Conservation (phyloP, 2,113 vertebrate genomes). For the Tragelaphus buxtoni region DNA sequence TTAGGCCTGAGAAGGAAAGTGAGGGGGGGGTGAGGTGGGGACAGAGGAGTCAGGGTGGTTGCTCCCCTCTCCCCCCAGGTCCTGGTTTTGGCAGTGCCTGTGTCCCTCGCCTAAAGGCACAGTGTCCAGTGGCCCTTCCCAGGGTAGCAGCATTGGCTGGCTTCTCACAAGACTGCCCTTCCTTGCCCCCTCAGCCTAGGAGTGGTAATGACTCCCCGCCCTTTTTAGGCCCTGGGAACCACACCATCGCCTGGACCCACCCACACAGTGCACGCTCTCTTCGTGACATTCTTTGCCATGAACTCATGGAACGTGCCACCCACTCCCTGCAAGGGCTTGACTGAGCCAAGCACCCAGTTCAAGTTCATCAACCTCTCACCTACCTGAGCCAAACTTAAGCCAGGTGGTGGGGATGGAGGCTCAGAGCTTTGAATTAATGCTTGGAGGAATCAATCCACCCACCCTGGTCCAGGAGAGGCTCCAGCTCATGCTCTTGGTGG, state of each 20-base stretch:
- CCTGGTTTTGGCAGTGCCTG: not conserved
- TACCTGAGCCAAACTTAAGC: not conserved
- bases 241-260: not conserved
- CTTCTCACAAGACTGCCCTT: not conserved
- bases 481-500: not conserved
- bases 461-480: not conserved
- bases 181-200: not conserved
- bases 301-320: not conserved
- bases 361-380: no score
- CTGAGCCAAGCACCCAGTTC: not conserved
- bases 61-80: not conserved
- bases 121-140: not conserved
- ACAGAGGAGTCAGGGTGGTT: not conserved
- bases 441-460: not conserved
- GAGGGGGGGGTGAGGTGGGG: no score
- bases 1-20: not conserved
- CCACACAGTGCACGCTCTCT: no score
- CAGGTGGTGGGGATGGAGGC: not conserved
- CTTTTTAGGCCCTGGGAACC: not conserved
- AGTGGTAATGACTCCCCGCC: accelerated
- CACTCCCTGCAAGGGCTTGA: not conserved
- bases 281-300: not conserved
- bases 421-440: not conserved
- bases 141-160: accelerated
- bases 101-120: no score